Percentiles rank a stretch among this genome's conserved stretches.
Evolutionary conservation across 2,797 vertebrate genomes (phyloP).

Genomic region (Sebastes cheni): DNA sequence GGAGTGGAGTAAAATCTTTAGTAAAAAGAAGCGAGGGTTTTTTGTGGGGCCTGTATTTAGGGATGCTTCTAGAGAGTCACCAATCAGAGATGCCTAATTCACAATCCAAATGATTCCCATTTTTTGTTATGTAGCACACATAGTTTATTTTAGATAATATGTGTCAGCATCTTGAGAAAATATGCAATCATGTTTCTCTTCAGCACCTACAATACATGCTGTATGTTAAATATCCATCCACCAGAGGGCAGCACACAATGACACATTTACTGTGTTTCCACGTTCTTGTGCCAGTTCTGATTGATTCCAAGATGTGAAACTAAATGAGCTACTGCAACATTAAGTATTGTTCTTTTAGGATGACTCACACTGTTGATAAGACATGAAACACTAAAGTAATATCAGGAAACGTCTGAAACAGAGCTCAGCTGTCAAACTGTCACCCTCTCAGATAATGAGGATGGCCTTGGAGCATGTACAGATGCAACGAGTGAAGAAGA

Average conservation of each 20-base stretch:
- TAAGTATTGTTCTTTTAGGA: background rate
- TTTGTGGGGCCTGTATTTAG: background rate
- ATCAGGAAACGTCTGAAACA: background rate
- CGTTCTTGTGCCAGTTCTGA: background rate
- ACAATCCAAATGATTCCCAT: background rate
- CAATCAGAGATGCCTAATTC: background rate
- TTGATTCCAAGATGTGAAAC: background rate
- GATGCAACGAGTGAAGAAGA: conserved; percentile 8
- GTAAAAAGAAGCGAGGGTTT: background rate
- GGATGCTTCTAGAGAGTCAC: background rate
- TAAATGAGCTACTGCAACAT: background rate
- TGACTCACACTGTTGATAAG: background rate
- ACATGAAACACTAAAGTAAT: background rate
- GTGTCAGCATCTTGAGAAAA: too few species aligned
- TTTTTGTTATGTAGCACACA: background rate
- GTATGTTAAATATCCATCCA: conserved; percentile 25
- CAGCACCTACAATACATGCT: background rate
- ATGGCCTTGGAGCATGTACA: background rate
- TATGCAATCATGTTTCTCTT: background rate
- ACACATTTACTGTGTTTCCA: background rate
- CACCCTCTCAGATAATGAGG: background rate
- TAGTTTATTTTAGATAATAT: background rate
- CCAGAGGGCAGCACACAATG: conserved; percentile 58
- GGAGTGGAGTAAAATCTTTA: background rate
- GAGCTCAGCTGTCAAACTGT: background rate